Conservation (phyloP, 2,113 vertebrate genomes). For the Miniopterus natalensis region DNA sequence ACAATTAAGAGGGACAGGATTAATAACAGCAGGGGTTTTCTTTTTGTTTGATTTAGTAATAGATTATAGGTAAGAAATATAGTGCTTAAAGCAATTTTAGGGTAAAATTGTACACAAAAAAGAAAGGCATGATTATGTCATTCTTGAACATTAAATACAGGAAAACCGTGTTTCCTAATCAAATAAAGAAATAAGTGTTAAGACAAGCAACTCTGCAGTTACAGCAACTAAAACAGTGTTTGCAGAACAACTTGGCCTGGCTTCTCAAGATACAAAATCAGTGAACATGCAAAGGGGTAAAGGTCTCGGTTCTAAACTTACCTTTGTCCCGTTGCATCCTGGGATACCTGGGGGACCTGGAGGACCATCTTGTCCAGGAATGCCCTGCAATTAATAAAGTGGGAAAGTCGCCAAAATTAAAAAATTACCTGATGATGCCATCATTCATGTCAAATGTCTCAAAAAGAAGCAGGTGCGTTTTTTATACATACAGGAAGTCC, state of each 20-base stretch:
- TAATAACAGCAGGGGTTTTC: fast-evolving
- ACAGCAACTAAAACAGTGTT: neutral
- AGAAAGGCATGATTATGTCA: neutral
- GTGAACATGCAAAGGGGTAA: neutral
- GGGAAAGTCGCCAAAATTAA: neutral
- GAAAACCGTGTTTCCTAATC: neutral
- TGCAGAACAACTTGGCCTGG: fast-evolving
- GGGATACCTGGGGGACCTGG: conserved; percentile 95
- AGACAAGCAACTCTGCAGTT: neutral
- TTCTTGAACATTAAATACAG: neutral
- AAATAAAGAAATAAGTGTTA: neutral
- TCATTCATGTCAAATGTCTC: neutral
- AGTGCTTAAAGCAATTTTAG: neutral
- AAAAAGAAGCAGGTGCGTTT: neutral
- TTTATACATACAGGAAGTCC: conserved; percentile 94
- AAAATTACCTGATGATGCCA: neutral
- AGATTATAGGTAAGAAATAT: neutral
- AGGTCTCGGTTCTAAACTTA: conserved; percentile 69
- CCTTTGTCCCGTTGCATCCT: conserved; percentile 99
- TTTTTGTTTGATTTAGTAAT: neutral
- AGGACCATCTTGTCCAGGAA: conserved; percentile 97
- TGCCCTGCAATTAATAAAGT: conserved; percentile 89
- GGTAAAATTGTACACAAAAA: neutral
- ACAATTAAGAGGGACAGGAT: neutral
- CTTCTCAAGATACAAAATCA: fast-evolving